phyloP scores from a whole-genome alignment of 2,797 vertebrate genomes.

The Saguinus oedipus region DNA sequence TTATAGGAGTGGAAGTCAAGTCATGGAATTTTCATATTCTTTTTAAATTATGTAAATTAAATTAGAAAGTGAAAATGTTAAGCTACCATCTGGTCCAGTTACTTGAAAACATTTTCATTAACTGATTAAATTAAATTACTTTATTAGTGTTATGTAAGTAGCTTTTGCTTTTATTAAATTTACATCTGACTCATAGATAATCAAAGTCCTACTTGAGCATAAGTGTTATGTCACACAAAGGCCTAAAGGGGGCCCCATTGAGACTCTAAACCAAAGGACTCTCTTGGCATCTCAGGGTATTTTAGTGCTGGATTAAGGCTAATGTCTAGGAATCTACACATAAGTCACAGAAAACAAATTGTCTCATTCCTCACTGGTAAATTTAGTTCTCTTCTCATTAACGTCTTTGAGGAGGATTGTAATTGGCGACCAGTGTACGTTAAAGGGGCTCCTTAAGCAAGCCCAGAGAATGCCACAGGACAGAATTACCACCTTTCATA shows the following conservation, averaged over 20 bases:
- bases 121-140: not conserved
- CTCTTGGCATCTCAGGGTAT: not conserved
- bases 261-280: not conserved
- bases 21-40: not conserved
- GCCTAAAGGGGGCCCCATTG: not conserved
- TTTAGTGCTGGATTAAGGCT: not conserved
- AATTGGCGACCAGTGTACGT: not conserved
- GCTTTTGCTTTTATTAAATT: not conserved
- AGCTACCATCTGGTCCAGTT: not conserved
- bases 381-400: not conserved
- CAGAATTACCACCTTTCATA: not conserved
- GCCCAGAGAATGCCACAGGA: not conserved
- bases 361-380: not conserved
- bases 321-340: not conserved
- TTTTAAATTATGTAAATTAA: slow-evolving; percentile 34
- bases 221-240: not conserved
- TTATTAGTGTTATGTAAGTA: not conserved
- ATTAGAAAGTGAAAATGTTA: slow-evolving; percentile 22
- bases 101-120: not conserved
- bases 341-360: not conserved
- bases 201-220: not conserved
- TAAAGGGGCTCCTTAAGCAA: not conserved
- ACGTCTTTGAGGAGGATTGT: not conserved
- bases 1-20: not conserved
- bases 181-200: not conserved